These are phyloP conservation scores for Scaptomyza polygonia DNA, from an alignment of 2,888 invertebrate species.

Conservation along the genomic window DNA sequence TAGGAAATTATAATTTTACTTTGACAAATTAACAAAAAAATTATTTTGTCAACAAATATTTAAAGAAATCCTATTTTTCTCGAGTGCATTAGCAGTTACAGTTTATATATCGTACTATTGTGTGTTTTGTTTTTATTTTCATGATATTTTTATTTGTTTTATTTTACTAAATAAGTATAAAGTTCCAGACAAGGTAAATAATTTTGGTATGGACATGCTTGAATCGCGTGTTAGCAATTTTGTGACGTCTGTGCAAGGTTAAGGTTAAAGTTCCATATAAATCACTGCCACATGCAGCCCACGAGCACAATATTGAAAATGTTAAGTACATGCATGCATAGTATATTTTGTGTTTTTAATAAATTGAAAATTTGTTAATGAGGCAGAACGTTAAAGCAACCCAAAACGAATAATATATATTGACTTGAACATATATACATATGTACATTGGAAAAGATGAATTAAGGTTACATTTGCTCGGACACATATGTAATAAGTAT, in stretches of 20 bases:
- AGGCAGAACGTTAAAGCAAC: constrained; percentile 35
- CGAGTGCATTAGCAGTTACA: no score
- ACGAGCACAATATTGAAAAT: constrained; percentile 50
- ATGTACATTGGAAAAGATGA: constrained; percentile 15
- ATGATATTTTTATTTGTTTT: no score
- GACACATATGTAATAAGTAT: constrained; percentile 34
- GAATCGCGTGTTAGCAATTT: constrained; percentile 48
- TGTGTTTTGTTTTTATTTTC: no score
- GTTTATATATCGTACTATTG: no score
- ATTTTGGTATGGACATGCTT: constrained; percentile 43
- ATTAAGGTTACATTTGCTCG: constrained; percentile 28
- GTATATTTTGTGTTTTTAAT: constrained; percentile 20
- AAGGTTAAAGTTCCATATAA: constrained; percentile 73
- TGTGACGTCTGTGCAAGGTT: constrained; percentile 60
- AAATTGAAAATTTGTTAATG: constrained; percentile 65
- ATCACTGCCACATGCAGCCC: constrained; percentile 68
- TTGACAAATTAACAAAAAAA: no score
- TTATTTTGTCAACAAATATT: no score
- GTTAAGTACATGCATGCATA: constrained; percentile 10
- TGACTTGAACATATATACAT: background rate
- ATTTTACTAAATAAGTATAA: background rate
- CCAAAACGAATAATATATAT: constrained; percentile 20
- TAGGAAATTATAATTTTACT: background rate
- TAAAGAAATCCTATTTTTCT: no score
- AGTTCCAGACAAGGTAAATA: background rate